Evolutionary conservation across 1,140 invertebrate genomes (phyloP), one percentile per base, ranked within the genome.

Genomic region (Ephestia elutella): DNA sequence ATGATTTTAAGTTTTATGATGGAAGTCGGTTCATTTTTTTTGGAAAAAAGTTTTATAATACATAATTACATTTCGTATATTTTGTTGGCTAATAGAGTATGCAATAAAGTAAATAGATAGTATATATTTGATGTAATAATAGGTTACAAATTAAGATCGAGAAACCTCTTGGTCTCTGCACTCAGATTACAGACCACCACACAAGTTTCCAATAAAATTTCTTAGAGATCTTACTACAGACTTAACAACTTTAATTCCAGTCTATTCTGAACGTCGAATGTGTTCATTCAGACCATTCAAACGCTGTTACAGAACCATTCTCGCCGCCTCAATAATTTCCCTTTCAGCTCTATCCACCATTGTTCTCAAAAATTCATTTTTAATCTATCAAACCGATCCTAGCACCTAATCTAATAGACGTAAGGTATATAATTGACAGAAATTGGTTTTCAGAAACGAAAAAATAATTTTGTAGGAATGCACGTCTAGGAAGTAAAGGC

Each of bases 401-500:
- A n/a, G 15, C 38, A 44, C 38, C 15, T 44, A 44, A 15, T 10
- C 15, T 44, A 44, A 3, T 44, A 44, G n/a, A 17, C 13, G 2
- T 44, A 44, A 44, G 38, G 38, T 44, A 3, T 2, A 44, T 15
- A 44, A 44, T 44, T 44, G 38, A 44, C 0, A 15, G 13, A 7
- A 44, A 5, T 44, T n/a, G 1, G 0, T 15, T n/a, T 44, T n/a
- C 5, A 44, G 38, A 3, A 44, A 17, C 15, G 38, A 15, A 44
- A 44, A 15, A 15, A 17, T 44, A 44, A 44, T 44, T n/a, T 17
- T 44, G 38, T 44, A 15, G 38, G 38, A 44, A 44, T 44, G 13
- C 7, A 44, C 38, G 38, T n/a, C 38, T 44, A 44, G 38, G 38
- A 44, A 44, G 13, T 56, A 49, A 72, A 72, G 62, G 66, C 64